phyloP scores from a whole-genome alignment of 2,888 invertebrate genomes.

The Apotomis capreana region DNA sequence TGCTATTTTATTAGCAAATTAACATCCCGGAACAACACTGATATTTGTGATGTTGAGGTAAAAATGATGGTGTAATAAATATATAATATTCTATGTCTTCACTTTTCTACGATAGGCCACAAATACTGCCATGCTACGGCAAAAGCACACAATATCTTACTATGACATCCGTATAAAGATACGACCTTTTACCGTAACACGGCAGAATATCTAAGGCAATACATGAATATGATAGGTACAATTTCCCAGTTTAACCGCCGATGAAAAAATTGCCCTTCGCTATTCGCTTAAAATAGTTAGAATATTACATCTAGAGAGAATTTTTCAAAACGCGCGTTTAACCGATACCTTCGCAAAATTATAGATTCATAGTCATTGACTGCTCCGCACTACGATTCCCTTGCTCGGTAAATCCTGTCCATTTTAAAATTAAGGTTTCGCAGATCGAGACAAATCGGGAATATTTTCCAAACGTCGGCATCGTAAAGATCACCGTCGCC shows the following conservation, averaged over 20 bases:
- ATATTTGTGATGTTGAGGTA: neutral
- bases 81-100: too few relatives aligned
- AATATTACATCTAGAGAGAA: neutral
- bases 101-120: too few relatives aligned
- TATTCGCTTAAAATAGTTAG: too few relatives aligned
- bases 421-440: neutral
- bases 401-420: neutral
- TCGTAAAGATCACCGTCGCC: neutral
- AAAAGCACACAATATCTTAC: too few relatives aligned
- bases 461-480: neutral
- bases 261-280: too few relatives aligned
- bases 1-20: slow-evolving; percentile 3
- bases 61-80: neutral
- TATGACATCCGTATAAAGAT: too few relatives aligned
- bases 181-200: too few relatives aligned
- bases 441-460: neutral
- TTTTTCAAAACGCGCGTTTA: neutral
- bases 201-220: too few relatives aligned
- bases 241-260: too few relatives aligned
- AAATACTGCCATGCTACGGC: too few relatives aligned
- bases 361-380: neutral
- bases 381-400: neutral
- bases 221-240: too few relatives aligned
- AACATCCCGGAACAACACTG: neutral
- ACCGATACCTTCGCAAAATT: neutral